These are phyloP conservation scores for Gouania willdenowi DNA, from an alignment of 2,797 vertebrate species.

Conservation along the genomic window DNA sequence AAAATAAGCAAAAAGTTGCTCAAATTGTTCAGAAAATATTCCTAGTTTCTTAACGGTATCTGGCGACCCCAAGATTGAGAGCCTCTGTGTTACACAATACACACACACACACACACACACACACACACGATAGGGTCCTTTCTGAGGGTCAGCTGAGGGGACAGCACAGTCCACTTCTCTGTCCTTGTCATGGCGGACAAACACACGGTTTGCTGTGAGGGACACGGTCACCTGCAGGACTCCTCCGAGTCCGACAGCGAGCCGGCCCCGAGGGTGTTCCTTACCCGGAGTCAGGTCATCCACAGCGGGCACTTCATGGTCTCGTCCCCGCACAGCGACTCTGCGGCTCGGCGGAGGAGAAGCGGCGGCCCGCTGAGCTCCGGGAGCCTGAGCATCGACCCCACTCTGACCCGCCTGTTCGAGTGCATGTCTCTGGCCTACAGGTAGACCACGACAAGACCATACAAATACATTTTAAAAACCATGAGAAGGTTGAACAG, in stretches of 20 bases:
- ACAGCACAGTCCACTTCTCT: conserved; percentile 28
- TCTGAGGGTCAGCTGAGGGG: conserved; percentile 18
- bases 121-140: no score
- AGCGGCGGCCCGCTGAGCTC: conserved; percentile 74
- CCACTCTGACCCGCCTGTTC: conserved; percentile 90
- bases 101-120: no score
- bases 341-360: conserved; percentile 67
- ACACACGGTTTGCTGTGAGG: conserved; percentile 26
- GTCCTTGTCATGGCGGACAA: conserved; percentile 35
- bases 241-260: conserved; percentile 78
- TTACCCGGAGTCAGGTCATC: conserved; percentile 94
- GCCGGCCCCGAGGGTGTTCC: no score
- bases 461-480: no score
- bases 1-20: no score
- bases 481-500: no score
- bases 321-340: conserved; percentile 91
- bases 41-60: no score
- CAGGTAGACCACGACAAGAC: no score
- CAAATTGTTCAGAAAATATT: no score
- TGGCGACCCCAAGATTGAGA: no score
- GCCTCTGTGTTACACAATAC: no score
- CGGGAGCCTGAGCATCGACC: conserved; percentile 85
- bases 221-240: conserved; percentile 46
- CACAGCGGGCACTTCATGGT: conserved; percentile 99
- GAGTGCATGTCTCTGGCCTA: conserved; percentile 98